Evolutionary conservation across 1,140 invertebrate genomes (phyloP).

Genomic region (Apis dorsata): DNA sequence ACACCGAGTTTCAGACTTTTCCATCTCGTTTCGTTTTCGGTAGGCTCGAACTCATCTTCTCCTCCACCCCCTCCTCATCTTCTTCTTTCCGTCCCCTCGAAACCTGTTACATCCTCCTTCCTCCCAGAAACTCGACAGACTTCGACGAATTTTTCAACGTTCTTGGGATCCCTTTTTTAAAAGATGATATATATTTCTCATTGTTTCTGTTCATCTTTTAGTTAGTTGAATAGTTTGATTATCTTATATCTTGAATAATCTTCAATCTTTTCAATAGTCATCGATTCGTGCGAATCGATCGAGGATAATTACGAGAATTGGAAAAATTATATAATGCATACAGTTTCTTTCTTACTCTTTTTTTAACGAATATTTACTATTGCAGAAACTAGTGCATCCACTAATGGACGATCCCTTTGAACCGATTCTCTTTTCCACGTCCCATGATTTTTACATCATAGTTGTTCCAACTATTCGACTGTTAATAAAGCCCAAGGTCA

Average conservation of each 20-base stretch:
- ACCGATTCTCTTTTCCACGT: too few relatives aligned
- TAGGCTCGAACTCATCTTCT: conserved; percentile 32
- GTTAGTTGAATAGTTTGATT: too few relatives aligned
- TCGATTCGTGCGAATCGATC: too few relatives aligned
- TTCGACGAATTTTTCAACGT: not conserved
- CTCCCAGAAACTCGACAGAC: not conserved
- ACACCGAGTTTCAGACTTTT: conserved; percentile 44
- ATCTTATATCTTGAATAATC: too few relatives aligned
- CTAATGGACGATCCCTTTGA: too few relatives aligned
- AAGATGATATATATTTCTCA: not conserved
- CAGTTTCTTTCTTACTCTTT: too few relatives aligned
- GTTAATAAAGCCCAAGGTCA: conserved; percentile 11
- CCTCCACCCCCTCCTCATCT: not conserved
- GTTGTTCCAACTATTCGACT: not conserved
- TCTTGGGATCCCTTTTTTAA: not conserved
- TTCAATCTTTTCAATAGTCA: too few relatives aligned
- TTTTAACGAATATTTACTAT: too few relatives aligned
- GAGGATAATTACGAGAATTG: too few relatives aligned
- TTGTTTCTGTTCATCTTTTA: not conserved
- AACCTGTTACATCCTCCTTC: conserved; percentile 1
- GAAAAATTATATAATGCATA: too few relatives aligned
- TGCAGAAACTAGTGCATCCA: too few relatives aligned
- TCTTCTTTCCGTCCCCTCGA: not conserved
- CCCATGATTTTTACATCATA: not conserved
- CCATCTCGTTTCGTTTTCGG: conserved; percentile 45